Evolutionary conservation across 2,797 vertebrate species (phyloP), one percentile per base, ranked within the genome.

Genomic region (Lacerta agilis): DNA sequence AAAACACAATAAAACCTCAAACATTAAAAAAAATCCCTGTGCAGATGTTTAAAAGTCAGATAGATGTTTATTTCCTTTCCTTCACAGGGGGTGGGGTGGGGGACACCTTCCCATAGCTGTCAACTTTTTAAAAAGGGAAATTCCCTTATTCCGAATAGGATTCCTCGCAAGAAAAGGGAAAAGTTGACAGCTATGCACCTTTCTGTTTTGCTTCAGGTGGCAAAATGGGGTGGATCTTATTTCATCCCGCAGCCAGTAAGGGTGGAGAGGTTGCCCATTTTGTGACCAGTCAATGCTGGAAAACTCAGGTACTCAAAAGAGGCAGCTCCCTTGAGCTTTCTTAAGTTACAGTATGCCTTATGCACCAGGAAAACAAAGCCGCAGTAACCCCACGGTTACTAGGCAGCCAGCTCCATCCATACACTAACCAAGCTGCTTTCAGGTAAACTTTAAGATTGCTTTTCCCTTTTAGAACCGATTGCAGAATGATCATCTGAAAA

Each of bases 331-430:
- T 20, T 13, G 36, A 58, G 43, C 8, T 79, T 72, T n/a, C 75
- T 29, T 79, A 61, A 71, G 45, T 33, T 38, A 18, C 13, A 45
- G 18, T 38, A 38, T 78, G 75, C 20, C 36, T 87, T 61, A 61
- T 58, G 17, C 29, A 79, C 43, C 67, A 43, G 58, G 5, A 72
- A 58, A 79, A 75, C 38, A 85, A 76, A 11, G 13, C 61, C 61
- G 23, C 61, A 64, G 6, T 5, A 64, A 55, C 45, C n/a, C 33
- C 17, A 67, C 38, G 18, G 71, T 87, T 76, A 83, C 73, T 83
- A 88, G 73, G 73, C 80, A 87, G 72, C 8, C 88, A 69, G 17
- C 79, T 77, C 76, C 36, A 67, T 38, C 83, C 64, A 29, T 69
- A 64, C 29, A 61, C 27, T n/a, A 77, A 20, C 45, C 36, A 73